phyloP scores from a whole-genome alignment of 2,797 vertebrate genomes.

The Schizothorax lantsangensis region DNA sequence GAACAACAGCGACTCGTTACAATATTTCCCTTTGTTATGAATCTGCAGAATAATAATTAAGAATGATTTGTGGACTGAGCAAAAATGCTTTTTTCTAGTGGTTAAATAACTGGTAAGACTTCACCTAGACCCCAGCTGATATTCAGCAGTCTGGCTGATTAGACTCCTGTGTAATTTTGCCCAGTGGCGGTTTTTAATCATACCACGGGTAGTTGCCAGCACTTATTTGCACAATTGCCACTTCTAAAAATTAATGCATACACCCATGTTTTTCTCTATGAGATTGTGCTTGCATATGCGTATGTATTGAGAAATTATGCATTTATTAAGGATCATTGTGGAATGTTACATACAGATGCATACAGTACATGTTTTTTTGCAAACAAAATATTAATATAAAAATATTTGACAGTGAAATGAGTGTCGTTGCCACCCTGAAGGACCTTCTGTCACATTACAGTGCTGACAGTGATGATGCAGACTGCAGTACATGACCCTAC shows the following conservation, averaged over 20 bases:
- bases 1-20: conserved; percentile 74
- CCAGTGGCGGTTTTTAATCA: conserved; percentile 45
- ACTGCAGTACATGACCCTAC: conserved; percentile 33
- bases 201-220: conserved; percentile 23
- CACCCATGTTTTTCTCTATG: background rate
- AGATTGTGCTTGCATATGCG: background rate
- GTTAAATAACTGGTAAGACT: conserved; percentile 54
- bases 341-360: background rate
- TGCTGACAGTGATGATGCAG: conserved; percentile 53
- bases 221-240: conserved; percentile 36
- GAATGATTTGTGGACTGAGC: conserved; percentile 80
- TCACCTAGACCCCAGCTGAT: conserved; percentile 41
- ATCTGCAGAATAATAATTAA: conserved; percentile 78
- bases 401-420: conserved; percentile 13
- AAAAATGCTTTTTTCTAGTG: conserved; percentile 60
- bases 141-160: conserved; percentile 44
- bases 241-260: conserved; percentile 2
- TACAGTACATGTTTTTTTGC: background rate
- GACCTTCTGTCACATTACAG: conserved; percentile 21
- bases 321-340: background rate
- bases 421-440: background rate
- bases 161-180: conserved; percentile 50
- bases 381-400: background rate
- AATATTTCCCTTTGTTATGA: conserved; percentile 79
- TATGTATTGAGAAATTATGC: conserved; percentile 11